Conservation (phyloP, 1,140 invertebrate genomes). For the Bicyclus anynana region DNA sequence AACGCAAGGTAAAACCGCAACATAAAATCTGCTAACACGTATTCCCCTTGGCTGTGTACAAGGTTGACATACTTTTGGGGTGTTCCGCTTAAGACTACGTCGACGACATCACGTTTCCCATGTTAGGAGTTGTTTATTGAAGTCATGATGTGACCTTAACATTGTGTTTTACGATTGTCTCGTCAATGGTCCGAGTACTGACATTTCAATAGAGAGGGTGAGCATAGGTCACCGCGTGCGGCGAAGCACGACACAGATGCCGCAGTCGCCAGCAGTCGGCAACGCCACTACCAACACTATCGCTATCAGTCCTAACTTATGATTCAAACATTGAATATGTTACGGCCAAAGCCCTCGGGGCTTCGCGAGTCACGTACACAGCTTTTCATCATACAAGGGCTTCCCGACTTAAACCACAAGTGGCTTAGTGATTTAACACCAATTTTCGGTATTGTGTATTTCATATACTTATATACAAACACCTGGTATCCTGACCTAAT, state of each 20-base stretch:
- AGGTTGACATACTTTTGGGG: constrained; percentile 64
- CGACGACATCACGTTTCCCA: constrained; percentile 70
- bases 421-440: not conserved
- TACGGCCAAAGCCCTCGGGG: not conserved
- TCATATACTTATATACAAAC: too few species aligned
- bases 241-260: constrained; percentile 52
- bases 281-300: constrained; percentile 20
- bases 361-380: not conserved
- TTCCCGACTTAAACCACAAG: not conserved
- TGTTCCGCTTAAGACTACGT: constrained; percentile 46
- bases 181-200: constrained; percentile 66
- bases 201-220: constrained; percentile 75
- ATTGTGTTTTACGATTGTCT: constrained; percentile 75
- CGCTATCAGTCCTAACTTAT: constrained; percentile 14
- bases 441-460: not conserved
- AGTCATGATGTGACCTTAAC: constrained; percentile 76
- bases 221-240: constrained; percentile 64
- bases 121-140: constrained; percentile 74
- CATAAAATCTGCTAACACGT: constrained; percentile 38
- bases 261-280: constrained; percentile 32
- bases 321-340: constrained; percentile 3
- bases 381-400: not conserved
- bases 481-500: too few species aligned
- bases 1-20: constrained; percentile 13
- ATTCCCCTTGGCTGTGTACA: constrained; percentile 46